Conservation (phyloP, 2,888 invertebrate genomes). For the Ptilodon capucinus region DNA sequence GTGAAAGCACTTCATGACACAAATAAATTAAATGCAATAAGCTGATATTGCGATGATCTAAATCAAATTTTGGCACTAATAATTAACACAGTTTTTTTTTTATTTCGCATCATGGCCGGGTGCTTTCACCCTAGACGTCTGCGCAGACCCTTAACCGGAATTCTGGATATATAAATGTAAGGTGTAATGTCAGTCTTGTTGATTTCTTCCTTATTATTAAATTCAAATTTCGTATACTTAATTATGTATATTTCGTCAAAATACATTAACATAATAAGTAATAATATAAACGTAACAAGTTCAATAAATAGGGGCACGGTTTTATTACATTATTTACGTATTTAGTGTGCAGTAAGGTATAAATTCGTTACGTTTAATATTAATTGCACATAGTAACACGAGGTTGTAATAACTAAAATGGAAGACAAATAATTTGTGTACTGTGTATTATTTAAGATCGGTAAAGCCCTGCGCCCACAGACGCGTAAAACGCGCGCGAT, state of each 20-base stretch:
- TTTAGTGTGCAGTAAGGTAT: slow-evolving; percentile 44
- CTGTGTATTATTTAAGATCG: slow-evolving; percentile 77
- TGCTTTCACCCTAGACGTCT: too few relatives aligned
- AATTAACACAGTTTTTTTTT: too few relatives aligned
- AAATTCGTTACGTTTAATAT: slow-evolving; percentile 64
- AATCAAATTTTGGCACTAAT: too few relatives aligned
- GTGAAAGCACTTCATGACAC: too few relatives aligned
- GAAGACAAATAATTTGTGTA: slow-evolving; percentile 78
- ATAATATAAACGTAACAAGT: slow-evolving; percentile 58
- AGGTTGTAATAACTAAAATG: slow-evolving; percentile 74
- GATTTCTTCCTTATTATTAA: background rate
- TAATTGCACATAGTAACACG: slow-evolving; percentile 78
- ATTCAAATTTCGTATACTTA: background rate
- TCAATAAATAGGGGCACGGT: slow-evolving; percentile 69
- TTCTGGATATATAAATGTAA: too few relatives aligned
- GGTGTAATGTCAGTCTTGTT: background rate
- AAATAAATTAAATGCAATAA: too few relatives aligned
- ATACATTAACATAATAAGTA: background rate
- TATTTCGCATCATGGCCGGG: too few relatives aligned
- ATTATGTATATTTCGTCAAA: background rate
- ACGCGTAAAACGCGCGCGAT: too few relatives aligned
- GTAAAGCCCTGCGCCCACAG: too few relatives aligned
- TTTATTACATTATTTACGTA: slow-evolving; percentile 52
- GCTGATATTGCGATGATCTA: too few relatives aligned
- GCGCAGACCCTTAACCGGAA: too few relatives aligned